Conservation (phyloP, 2,888 invertebrate genomes). For the Megastigmus dorsalis region DNA sequence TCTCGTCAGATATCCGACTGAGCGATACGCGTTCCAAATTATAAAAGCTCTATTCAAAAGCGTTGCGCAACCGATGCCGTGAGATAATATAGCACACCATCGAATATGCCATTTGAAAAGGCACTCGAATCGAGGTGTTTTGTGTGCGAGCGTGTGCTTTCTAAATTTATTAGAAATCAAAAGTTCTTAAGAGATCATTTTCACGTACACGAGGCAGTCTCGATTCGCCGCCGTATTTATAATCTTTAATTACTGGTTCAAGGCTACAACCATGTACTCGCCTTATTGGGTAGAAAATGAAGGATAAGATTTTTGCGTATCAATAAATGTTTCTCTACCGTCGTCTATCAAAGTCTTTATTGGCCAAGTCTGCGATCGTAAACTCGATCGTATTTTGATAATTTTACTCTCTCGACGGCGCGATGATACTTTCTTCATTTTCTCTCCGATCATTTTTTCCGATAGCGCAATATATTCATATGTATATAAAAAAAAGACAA, state of each 20-base stretch:
- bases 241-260: not conserved
- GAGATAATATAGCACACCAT: too few species aligned
- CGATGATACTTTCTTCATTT: slow-evolving; percentile 35
- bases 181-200: too few species aligned
- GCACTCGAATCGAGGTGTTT: too few species aligned
- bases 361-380: slow-evolving; percentile 1
- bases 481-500: too few species aligned
- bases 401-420: slow-evolving; percentile 18
- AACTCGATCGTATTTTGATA: not conserved
- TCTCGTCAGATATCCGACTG: not conserved
- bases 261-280: not conserved
- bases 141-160: too few species aligned
- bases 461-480: not conserved
- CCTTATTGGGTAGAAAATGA: not conserved
- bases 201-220: too few species aligned
- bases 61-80: slow-evolving; percentile 7
- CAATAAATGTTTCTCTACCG: too few species aligned
- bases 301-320: too few species aligned
- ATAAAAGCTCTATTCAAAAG: slow-evolving; percentile 9
- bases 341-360: too few species aligned
- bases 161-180: too few species aligned
- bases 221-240: too few species aligned
- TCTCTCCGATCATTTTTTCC: slow-evolving; percentile 8
- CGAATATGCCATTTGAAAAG: too few species aligned
- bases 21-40: not conserved